Evolutionary conservation across 2,797 vertebrate species (phyloP).

Genomic region (Enteromius radiatus): DNA sequence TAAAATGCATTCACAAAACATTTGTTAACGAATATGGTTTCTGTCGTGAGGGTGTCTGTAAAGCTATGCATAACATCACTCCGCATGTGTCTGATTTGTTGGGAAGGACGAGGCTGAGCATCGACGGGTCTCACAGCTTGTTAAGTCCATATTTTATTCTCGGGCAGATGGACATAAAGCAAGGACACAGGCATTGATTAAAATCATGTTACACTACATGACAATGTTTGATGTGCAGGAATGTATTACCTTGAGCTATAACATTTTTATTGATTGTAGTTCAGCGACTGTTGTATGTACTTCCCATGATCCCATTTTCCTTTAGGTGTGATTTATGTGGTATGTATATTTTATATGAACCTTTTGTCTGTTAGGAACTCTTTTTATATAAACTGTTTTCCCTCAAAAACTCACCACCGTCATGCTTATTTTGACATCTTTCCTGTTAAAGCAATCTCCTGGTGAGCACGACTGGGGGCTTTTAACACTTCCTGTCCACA

Average conservation of each 20-base stretch:
- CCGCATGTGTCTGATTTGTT: conserved; percentile 1
- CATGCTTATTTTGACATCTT: background rate
- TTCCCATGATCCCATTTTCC: background rate
- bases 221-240: conserved; percentile 4
- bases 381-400: background rate
- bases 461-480: conserved; percentile 5
- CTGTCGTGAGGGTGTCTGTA: background rate
- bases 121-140: conserved; percentile 23
- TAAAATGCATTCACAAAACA: background rate
- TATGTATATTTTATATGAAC: background rate
- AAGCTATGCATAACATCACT: conserved; percentile 11
- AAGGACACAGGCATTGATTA: conserved; percentile 29
- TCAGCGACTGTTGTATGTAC: background rate
- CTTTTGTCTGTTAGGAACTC: background rate
- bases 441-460: background rate
- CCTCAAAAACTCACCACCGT: background rate
- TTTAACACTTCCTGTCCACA: conserved; percentile 37
- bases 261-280: background rate
- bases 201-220: background rate
- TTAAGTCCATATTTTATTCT: conserved; percentile 33
- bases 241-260: conserved; percentile 1
- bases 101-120: conserved; percentile 19
- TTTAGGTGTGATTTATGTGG: background rate
- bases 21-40: background rate
- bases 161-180: conserved; percentile 25